These are phyloP conservation scores for Drosophila insularis DNA, from an alignment of 1,140 invertebrate species.

Conservation along the genomic window DNA sequence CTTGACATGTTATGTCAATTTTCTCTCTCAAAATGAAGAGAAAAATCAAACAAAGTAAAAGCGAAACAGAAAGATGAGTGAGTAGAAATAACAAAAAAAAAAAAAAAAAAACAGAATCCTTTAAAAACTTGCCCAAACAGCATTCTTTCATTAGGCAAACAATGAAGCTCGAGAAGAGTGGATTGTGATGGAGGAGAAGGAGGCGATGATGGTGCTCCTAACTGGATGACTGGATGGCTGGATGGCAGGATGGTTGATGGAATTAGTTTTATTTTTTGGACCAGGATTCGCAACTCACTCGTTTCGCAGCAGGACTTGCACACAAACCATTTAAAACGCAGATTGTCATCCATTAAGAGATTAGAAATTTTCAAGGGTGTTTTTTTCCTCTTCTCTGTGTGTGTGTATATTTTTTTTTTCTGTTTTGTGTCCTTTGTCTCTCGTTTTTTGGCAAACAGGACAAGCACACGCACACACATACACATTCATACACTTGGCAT, in stretches of 20 bases:
- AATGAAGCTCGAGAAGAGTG: constrained; percentile 42
- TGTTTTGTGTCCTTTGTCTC: constrained; percentile 62
- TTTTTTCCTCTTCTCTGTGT: constrained; percentile 33
- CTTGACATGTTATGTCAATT: constrained; percentile 76
- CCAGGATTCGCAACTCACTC: constrained; percentile 28
- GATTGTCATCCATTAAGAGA: constrained; percentile 80
- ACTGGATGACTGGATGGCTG: constrained; percentile 53
- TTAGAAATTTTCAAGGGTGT: constrained; percentile 77
- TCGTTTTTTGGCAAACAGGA: constrained; percentile 67
- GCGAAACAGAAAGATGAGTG: constrained; percentile 15
- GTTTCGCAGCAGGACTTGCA: constrained; percentile 34
- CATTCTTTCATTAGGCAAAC: constrained; percentile 78
- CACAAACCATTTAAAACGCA: constrained; percentile 79
- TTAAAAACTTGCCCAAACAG: constrained; percentile 75
- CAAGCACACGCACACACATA: constrained; percentile 43
- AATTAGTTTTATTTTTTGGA: constrained; percentile 77
- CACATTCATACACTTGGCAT: constrained; percentile 5
- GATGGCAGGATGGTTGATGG: constrained; percentile 57
- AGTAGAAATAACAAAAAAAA: neutral
- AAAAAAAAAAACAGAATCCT: constrained; percentile 47
- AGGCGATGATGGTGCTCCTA: constrained; percentile 15
- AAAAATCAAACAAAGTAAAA: constrained; percentile 59
- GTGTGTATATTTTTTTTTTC: constrained; percentile 29
- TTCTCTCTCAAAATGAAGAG: constrained; percentile 39
- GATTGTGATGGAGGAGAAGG: neutral